Percentiles rank a stretch among this genome's conserved stretches.
Evolutionary conservation across 2,797 vertebrate species (phyloP).

Genomic region (Chaunax sp.): DNA sequence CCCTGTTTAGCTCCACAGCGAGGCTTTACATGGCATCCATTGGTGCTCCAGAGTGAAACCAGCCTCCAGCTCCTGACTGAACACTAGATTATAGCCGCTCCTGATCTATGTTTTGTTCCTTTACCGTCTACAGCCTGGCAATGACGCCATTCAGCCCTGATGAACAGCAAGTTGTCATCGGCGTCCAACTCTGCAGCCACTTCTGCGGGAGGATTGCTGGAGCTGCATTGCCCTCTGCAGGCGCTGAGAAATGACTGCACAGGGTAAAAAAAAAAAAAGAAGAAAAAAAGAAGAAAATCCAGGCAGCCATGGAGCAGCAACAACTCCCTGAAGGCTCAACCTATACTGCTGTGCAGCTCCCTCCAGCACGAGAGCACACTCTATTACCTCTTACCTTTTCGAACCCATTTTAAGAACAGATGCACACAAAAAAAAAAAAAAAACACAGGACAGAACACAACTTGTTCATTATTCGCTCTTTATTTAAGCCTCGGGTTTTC

Average conservation of each 20-base stretch:
- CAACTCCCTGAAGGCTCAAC: slow-evolving; percentile 22
- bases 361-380: slow-evolving; percentile 41
- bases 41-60: slow-evolving; percentile 35
- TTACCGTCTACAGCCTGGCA: slow-evolving; percentile 13
- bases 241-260: not conserved
- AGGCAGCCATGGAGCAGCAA: slow-evolving; percentile 12
- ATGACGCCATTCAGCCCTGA: slow-evolving; percentile 25
- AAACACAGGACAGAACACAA: slow-evolving; percentile 16
- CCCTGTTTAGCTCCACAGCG: slow-evolving; percentile 44
- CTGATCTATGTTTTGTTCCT: slow-evolving; percentile 22
- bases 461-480: slow-evolving; percentile 39
- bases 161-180: slow-evolving; percentile 18
- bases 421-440: too few species aligned
- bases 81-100: slow-evolving; percentile 17
- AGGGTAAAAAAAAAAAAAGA: not conserved
- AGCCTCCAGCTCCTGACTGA: slow-evolving; percentile 1
- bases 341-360: slow-evolving; percentile 34
- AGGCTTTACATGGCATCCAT: slow-evolving; percentile 32
- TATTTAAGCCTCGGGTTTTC: slow-evolving; percentile 39
- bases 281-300: too few species aligned
- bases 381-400: slow-evolving; percentile 50
- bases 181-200: not conserved
- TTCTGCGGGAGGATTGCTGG: slow-evolving; percentile 32
- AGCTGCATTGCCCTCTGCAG: slow-evolving; percentile 72
- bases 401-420: slow-evolving; percentile 48